phyloP scores from a whole-genome alignment of 2,797 vertebrate species.

The Scyliorhinus canicula region DNA sequence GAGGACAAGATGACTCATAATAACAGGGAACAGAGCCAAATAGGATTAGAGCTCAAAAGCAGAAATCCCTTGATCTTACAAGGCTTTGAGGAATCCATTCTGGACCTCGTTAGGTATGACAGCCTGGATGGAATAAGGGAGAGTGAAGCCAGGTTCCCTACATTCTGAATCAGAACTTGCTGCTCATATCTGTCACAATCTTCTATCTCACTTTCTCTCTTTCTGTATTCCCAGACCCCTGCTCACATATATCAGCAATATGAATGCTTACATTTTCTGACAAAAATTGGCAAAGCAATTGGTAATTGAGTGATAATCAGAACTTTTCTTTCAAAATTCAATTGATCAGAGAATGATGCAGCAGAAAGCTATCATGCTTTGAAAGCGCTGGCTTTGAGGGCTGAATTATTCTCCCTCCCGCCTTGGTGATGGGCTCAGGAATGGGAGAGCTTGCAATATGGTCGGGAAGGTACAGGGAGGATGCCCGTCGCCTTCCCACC shows the following conservation, averaged over 20 bases:
- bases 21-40: not conserved
- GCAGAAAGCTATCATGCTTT: not conserved
- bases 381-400: not conserved
- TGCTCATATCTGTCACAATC: not conserved
- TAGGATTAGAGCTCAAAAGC: not conserved
- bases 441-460: not conserved
- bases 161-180: not conserved
- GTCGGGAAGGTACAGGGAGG: not conserved
- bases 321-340: not conserved
- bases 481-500: not conserved
- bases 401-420: not conserved
- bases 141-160: not conserved
- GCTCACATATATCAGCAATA: not conserved
- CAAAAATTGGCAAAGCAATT: not conserved
- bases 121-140: not conserved
- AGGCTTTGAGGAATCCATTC: constrained; percentile 13
- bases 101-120: not conserved
- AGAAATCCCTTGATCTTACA: not conserved
- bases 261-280: not conserved
- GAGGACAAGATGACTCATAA: not conserved
- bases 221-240: no score
- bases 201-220: not conserved
- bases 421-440: not conserved
- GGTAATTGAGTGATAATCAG: not conserved
- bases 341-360: not conserved